phyloP scores from a whole-genome alignment of 2,113 vertebrate species.

The Micromys minutus region DNA sequence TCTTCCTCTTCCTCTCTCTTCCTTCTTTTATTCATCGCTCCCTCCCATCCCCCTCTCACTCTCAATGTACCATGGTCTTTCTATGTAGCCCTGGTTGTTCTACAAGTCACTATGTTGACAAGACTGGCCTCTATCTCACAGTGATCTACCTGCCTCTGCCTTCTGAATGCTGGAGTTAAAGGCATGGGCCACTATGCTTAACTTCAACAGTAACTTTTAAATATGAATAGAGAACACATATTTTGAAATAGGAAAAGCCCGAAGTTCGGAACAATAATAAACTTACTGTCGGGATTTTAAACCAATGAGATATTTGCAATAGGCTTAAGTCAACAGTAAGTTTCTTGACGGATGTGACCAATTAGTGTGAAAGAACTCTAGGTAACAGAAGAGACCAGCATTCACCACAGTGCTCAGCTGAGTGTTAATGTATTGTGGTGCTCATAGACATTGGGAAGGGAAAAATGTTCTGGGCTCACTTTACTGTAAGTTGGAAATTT shows the following conservation, averaged over 20 bases:
- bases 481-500: conserved; percentile 43
- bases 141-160: background rate
- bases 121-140: background rate
- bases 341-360: background rate
- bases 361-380: background rate
- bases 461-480: conserved; percentile 22
- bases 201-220: background rate
- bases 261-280: background rate
- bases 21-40: background rate
- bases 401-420: background rate
- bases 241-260: conserved; percentile 1
- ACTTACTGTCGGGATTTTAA: background rate
- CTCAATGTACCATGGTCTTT: background rate
- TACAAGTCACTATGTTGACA: background rate
- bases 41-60: accelerated
- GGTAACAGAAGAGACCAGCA: background rate
- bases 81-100: background rate
- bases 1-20: background rate
- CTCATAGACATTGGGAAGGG: background rate
- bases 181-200: background rate
- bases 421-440: background rate
- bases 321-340: background rate
- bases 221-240: background rate
- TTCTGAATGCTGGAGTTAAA: background rate
- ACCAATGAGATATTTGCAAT: background rate